A percentile compares a stretch with the other conserved stretches of the same genome.
Evolutionary conservation across 2,113 vertebrate genomes (phyloP).

Genomic region (Protomyctophum bolini): DNA sequence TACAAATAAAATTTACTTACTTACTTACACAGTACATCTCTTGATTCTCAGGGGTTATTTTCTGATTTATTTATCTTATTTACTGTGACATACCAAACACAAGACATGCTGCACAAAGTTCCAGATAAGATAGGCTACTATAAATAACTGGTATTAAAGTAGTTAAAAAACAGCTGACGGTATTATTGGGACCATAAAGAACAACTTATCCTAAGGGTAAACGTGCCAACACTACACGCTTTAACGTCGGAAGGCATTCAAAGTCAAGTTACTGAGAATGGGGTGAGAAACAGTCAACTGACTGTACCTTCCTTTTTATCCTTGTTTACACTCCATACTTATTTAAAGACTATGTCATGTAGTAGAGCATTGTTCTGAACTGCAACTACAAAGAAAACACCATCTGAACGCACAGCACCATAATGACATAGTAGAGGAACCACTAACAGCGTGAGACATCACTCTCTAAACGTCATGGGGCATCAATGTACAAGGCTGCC

Average conservation of each 20-base stretch:
- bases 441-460: slow-evolving; percentile 11
- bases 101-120: too few relatives aligned
- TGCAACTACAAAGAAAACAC: slow-evolving; percentile 5
- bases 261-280: neutral
- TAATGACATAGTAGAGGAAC: slow-evolving; percentile 15
- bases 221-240: neutral
- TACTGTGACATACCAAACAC: too few relatives aligned
- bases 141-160: too few relatives aligned
- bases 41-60: too few relatives aligned
- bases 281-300: neutral
- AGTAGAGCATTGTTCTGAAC: neutral
- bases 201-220: neutral
- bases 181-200: too few relatives aligned
- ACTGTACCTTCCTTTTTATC: neutral
- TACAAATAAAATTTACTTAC: too few relatives aligned
- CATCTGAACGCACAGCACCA: slow-evolving; percentile 9
- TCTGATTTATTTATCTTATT: too few relatives aligned
- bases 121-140: too few relatives aligned
- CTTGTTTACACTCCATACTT: neutral
- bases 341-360: neutral
- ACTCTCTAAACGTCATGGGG: slow-evolving; percentile 2
- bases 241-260: neutral
- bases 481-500: neutral
- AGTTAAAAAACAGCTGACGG: too few relatives aligned
- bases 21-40: too few relatives aligned